Conservation (phyloP, 2,797 vertebrate genomes). For the Tokudaia muenninki region DNA sequence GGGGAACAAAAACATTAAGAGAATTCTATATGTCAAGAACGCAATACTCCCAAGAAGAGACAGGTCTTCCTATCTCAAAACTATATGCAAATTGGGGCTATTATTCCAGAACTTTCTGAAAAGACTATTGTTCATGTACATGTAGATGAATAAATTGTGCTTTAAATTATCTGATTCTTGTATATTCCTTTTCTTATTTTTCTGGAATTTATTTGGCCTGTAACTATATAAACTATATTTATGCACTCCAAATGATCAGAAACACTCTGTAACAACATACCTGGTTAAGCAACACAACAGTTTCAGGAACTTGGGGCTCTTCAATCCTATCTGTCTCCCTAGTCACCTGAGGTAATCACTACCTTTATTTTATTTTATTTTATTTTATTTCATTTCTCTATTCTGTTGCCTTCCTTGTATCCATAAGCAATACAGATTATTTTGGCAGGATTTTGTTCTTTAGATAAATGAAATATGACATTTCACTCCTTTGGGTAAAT, state of each 20-base stretch:
- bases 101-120: not conserved
- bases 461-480: conserved; percentile 3
- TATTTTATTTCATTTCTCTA: not conserved
- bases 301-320: conserved; percentile 2
- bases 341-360: not conserved
- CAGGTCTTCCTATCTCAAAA: not conserved
- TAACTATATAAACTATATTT: not conserved
- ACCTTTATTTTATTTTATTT: not conserved
- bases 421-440: not conserved
- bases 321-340: not conserved
- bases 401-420: not conserved
- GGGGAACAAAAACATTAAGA: not conserved
- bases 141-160: not conserved
- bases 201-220: conserved; percentile 13
- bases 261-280: not conserved
- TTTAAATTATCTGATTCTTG: conserved; percentile 47
- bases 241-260: not conserved
- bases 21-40: not conserved
- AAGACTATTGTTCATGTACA: not conserved
- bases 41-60: not conserved
- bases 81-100: not conserved
- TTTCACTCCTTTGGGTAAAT: not conserved
- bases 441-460: conserved; percentile 32
- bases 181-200: conserved; percentile 9
- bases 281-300: not conserved